These are phyloP conservation scores for Muscicapa comitata DNA, from an alignment of 2,797 vertebrate genomes.

Conservation along the genomic window DNA sequence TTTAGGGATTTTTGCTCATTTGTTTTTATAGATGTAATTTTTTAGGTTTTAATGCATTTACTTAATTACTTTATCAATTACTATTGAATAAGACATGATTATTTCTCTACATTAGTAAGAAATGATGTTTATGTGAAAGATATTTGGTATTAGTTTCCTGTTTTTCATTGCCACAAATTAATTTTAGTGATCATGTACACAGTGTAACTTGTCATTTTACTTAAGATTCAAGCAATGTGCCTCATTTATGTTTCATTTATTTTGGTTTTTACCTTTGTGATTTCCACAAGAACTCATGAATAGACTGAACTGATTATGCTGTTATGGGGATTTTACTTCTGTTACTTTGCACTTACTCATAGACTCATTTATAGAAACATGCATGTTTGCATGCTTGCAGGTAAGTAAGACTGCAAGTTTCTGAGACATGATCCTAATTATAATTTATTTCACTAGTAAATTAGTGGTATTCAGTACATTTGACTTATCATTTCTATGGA, in stretches of 20 bases:
- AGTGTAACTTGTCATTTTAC: background rate
- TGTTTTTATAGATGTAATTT: background rate
- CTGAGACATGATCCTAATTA: background rate
- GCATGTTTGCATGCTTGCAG: background rate
- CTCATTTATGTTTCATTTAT: background rate
- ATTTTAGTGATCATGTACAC: background rate
- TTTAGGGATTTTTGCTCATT: background rate
- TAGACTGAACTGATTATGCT: background rate
- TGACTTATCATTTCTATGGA: background rate
- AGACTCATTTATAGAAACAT: background rate
- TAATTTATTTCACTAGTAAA: background rate
- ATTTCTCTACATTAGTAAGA: background rate
- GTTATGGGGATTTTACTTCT: background rate
- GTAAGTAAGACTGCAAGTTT: background rate
- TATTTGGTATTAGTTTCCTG: background rate
- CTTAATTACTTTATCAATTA: background rate
- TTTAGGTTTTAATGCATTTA: background rate
- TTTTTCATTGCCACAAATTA: background rate
- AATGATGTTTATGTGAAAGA: background rate
- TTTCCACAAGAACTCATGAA: background rate
- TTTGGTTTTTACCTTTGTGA: background rate
- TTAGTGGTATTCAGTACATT: background rate
- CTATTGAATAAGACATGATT: background rate
- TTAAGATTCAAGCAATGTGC: background rate
- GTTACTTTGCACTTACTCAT: background rate